phyloP scores from a whole-genome alignment of 2,888 invertebrate species.

The Eremobia ochroleuca region DNA sequence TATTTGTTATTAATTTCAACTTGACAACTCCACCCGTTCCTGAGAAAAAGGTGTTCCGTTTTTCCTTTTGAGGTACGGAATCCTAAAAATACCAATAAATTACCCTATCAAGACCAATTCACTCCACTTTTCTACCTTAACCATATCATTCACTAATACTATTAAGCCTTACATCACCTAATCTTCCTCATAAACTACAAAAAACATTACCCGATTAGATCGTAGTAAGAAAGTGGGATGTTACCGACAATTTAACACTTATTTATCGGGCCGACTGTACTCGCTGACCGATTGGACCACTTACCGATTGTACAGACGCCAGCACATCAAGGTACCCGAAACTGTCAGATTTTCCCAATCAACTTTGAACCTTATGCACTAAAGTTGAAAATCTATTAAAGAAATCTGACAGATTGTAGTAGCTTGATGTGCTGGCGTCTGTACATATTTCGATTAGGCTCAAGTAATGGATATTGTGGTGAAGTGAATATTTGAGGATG shows the following conservation, averaged over 20 bases:
- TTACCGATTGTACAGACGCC: constrained; percentile 47
- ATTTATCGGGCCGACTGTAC: constrained; percentile 52
- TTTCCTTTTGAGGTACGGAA: too few species aligned
- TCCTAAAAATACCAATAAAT: constrained; percentile 31
- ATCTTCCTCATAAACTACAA: constrained; percentile 58
- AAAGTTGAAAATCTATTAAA: too few species aligned
- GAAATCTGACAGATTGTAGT: too few species aligned
- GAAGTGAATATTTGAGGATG: constrained; percentile 45
- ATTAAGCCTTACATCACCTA: constrained; percentile 56
- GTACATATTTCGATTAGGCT: constrained; percentile 51
- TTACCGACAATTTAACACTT: constrained; percentile 58
- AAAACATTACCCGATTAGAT: constrained; percentile 64
- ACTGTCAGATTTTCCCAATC: too few species aligned
- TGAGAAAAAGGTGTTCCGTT: too few species aligned
- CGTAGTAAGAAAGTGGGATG: constrained; percentile 51
- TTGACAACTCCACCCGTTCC: too few species aligned
- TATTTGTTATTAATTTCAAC: too few species aligned
- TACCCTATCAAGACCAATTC: constrained; percentile 49
- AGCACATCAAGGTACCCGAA: too few species aligned
- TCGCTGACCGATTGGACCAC: constrained; percentile 47
- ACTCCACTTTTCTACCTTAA: constrained; percentile 55
- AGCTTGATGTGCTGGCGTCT: too few species aligned
- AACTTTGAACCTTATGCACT: too few species aligned
- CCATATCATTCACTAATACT: constrained; percentile 44
- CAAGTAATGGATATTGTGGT: constrained; percentile 48